Evolutionary conservation across 1,140 invertebrate genomes (phyloP).

Genomic region (Drosophila subpulchrella): DNA sequence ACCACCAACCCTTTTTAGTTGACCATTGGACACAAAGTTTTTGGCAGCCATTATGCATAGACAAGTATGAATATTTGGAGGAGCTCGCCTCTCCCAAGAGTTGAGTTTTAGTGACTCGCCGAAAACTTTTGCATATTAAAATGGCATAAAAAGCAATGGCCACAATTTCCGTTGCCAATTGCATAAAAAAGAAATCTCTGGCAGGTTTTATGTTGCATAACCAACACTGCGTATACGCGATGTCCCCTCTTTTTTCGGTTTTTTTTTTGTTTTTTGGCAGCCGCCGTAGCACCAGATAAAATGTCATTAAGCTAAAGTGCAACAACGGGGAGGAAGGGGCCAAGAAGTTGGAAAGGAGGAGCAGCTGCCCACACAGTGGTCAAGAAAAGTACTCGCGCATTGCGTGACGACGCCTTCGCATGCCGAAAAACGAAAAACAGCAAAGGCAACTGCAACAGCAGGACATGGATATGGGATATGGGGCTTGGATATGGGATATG

Average conservation of each 20-base stretch:
- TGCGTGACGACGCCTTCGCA: conserved; percentile 81
- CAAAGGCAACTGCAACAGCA: conserved; percentile 54
- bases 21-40: conserved; percentile 62
- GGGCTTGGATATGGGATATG: conserved; percentile 40
- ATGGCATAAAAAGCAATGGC: conserved; percentile 77
- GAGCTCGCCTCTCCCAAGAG: conserved; percentile 16
- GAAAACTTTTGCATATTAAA: conserved; percentile 81
- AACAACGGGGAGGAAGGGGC: conserved; percentile 18
- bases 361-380: conserved; percentile 75
- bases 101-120: conserved; percentile 40
- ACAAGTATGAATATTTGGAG: conserved; percentile 34
- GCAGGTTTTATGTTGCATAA: conserved; percentile 70
- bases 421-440: conserved; percentile 52
- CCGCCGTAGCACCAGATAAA: conserved; percentile 58
- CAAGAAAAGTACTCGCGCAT: conserved; percentile 56
- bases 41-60: conserved; percentile 71
- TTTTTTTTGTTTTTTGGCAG: conserved; percentile 28
- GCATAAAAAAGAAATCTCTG: conserved; percentile 64
- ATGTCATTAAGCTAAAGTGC: conserved; percentile 82
- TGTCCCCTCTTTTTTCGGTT: conserved; percentile 5
- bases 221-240: conserved; percentile 69
- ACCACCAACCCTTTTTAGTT: conserved; percentile 40
- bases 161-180: conserved; percentile 77
- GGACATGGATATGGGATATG: conserved; percentile 67
- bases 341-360: not conserved